Evolutionary conservation across 2,797 vertebrate species (phyloP).

Genomic region (Mormyrus hasselquistii): DNA sequence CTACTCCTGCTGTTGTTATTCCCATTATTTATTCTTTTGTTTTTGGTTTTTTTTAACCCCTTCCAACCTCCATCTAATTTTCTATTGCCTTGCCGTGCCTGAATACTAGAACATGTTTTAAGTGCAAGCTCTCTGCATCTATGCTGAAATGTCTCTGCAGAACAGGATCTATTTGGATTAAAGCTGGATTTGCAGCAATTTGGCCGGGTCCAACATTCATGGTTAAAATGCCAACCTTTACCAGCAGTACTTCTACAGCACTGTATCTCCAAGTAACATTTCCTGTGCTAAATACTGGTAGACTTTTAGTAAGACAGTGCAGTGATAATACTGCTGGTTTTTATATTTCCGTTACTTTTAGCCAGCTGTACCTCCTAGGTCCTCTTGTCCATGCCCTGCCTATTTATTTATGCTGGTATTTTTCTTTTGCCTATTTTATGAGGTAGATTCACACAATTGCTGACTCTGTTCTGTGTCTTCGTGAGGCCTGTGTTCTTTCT

Average conservation of each 20-base stretch:
- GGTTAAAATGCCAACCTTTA: conserved; percentile 33
- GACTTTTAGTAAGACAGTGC: not conserved
- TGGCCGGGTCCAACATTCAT: conserved; percentile 50
- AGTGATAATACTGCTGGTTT: not conserved
- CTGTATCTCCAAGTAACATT: not conserved
- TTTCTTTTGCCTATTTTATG: not conserved
- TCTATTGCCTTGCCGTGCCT: not conserved
- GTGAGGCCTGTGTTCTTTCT: not conserved
- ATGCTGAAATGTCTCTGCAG: conserved; percentile 55
- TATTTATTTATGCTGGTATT: not conserved
- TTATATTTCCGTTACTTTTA: not conserved
- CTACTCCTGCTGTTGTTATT: not conserved
- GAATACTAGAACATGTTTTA: not conserved
- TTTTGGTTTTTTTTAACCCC: not conserved
- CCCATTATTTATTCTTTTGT: not conserved
- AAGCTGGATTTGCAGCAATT: conserved; percentile 48
- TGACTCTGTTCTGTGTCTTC: not conserved
- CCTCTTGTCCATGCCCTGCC: not conserved
- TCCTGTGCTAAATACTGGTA: not conserved
- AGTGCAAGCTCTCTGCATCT: conserved; percentile 51
- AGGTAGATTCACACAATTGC: not conserved
- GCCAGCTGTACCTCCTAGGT: not conserved
- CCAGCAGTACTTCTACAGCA: not conserved
- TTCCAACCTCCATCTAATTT: not conserved
- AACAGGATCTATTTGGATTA: conserved; percentile 66